Base-by-base conservation (phyloP, 2,888 invertebrate species). In the Aleiodes leptofemur region DNA sequence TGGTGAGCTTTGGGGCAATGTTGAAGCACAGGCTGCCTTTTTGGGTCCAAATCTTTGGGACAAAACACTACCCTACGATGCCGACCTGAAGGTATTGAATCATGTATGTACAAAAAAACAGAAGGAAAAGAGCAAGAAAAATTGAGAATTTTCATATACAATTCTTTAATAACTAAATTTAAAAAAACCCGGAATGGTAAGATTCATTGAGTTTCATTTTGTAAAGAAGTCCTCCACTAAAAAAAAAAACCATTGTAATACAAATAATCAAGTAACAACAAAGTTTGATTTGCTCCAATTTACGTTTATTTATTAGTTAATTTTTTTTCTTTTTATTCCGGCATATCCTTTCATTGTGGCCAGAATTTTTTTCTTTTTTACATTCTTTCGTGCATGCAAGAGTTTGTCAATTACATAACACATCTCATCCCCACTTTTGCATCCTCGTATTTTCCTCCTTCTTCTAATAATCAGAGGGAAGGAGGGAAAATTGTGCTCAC, bases 1-100 rank as follows among this genome's bases (percentile, higher is more conserved):
- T 90, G 95, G 93, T 85, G 96, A 95, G 91, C 92, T 96, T 82
- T 96, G 96, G 96, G 92, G 91, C 85, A 94, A 94, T 88, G 94
- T 95, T 88, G 97, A 97, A 92, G 96, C 96, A 88, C 96, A 97
- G 90, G 96, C 97, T 83, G 98, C 98, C 90, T 98, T 98, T 92
- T 94, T 98, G 86, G 98, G 98, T 80, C 97, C 98, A 81, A 97
- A 96, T 90, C 92, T 98, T 80, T 98, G 98, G 98, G 97, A 98
- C 91, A 97, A 97, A 91, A 96, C 97, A 85, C 92, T 95, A 88
- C 94, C 95, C 86, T 97, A 96, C 90, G 96, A 97, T 91, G 95
- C 96, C 90, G 97, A 97, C 93, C 96, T 98, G 93, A 97, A 97
- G 95, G 96, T 96, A 94, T 89, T 89, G 80, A 89, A 89, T 82